Conservation (phyloP, 2,113 vertebrate genomes). For the Puffinus mauretanicus region DNA sequence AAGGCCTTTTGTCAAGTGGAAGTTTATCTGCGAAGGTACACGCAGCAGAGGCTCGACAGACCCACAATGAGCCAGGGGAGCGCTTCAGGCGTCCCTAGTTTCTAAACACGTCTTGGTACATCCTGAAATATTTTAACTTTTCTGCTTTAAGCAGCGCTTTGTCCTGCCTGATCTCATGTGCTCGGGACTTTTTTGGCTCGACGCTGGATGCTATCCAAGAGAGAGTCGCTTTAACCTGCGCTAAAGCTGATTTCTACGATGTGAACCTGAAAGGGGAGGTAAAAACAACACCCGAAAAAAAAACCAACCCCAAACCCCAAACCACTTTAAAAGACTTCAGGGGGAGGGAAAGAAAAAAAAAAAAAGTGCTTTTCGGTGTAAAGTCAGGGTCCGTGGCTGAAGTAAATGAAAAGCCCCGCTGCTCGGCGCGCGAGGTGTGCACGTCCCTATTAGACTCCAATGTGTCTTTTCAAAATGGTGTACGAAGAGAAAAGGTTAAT, state of each 20-base stretch:
- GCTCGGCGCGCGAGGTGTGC: slow-evolving; percentile 16
- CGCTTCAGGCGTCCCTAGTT: slow-evolving; percentile 40
- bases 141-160: slow-evolving; percentile 50
- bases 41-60: neutral
- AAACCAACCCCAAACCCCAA: too few species aligned
- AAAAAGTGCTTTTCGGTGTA: neutral
- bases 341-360: too few species aligned
- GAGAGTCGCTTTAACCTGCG: slow-evolving; percentile 62
- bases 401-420: neutral
- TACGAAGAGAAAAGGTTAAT: slow-evolving; percentile 51
- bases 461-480: slow-evolving; percentile 40
- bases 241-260: slow-evolving; percentile 18
- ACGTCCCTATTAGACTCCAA: slow-evolving; percentile 3
- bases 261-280: slow-evolving; percentile 44
- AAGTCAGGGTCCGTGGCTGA: neutral
- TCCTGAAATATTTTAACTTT: slow-evolving; percentile 66
- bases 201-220: slow-evolving; percentile 65
- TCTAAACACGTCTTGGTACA: slow-evolving; percentile 56
- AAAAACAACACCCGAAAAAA: neutral
- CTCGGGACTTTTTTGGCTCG: slow-evolving; percentile 72
- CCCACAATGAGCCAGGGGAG: slow-evolving; percentile 40
- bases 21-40: slow-evolving; percentile 63
- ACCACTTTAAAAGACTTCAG: slow-evolving; percentile 23
- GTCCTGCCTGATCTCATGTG: slow-evolving; percentile 48
- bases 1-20: slow-evolving; percentile 59